These are phyloP conservation scores for Cyprinodon brontotheroides DNA, from an alignment of 2,113 vertebrate genomes.

Conservation along the genomic window DNA sequence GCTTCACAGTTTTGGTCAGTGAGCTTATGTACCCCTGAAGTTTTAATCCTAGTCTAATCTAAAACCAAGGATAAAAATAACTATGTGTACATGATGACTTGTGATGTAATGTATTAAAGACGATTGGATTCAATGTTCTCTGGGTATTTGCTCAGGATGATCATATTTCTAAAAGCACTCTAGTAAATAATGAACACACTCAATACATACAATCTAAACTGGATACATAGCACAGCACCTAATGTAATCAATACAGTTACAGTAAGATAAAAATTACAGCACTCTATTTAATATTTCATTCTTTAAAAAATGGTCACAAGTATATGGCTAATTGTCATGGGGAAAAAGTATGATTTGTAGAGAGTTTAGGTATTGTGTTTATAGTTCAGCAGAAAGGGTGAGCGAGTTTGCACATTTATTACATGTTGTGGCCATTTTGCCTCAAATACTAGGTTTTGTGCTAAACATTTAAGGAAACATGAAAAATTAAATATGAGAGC, in stretches of 20 bases:
- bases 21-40: neutral
- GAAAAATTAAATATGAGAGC: no score
- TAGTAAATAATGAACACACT: neutral
- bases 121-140: constrained; percentile 26
- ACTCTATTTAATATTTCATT: neutral
- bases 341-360: no score
- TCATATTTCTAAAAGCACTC: constrained; percentile 6
- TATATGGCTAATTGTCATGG: neutral
- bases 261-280: neutral
- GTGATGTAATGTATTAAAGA: constrained; percentile 6
- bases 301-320: neutral
- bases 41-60: constrained; percentile 1
- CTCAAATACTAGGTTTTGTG: no score
- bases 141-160: constrained; percentile 17
- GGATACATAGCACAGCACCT: constrained; percentile 10
- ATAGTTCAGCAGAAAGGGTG: no score
- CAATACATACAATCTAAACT: neutral
- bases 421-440: no score
- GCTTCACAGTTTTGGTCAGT: neutral
- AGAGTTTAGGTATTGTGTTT: no score
- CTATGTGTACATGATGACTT: constrained; percentile 25
- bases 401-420: no score
- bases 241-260: constrained; percentile 34
- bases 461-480: no score
- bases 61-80: constrained; percentile 3